These are phyloP conservation scores for Drosophila mimica DNA, from an alignment of 2,888 invertebrate species.

Conservation along the genomic window DNA sequence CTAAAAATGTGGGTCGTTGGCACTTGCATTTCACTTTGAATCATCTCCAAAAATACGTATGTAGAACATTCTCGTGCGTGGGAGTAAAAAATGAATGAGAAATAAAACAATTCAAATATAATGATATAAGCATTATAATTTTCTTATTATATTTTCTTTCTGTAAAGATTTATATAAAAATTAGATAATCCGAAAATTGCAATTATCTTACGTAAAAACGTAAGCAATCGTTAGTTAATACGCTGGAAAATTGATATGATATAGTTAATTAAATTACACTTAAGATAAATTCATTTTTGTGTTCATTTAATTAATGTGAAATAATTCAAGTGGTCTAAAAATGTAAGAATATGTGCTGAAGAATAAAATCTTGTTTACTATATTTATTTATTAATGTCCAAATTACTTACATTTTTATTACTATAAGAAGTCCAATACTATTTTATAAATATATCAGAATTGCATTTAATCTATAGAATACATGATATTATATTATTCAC, in stretches of 20 bases:
- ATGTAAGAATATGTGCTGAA: neutral
- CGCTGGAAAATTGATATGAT: neutral
- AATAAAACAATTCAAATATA: slow-evolving; percentile 2
- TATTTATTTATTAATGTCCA: neutral
- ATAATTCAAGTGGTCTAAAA: neutral
- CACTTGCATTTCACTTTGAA: slow-evolving; percentile 47
- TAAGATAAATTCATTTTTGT: neutral
- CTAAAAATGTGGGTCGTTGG: slow-evolving; percentile 51
- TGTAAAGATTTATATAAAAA: neutral
- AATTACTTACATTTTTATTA: neutral
- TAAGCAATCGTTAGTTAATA: neutral
- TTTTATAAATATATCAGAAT: neutral
- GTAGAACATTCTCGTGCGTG: slow-evolving; percentile 5
- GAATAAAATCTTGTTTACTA: neutral
- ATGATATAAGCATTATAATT: neutral
- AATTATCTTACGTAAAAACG: neutral
- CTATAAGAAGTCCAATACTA: neutral
- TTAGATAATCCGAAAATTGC: neutral
- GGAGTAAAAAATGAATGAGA: slow-evolving; percentile 9
- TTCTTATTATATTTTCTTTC: neutral
- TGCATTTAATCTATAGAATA: neutral
- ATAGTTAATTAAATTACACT: neutral
- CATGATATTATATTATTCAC: neutral
- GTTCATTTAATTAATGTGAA: neutral
- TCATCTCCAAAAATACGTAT: slow-evolving; percentile 1